These are phyloP conservation scores for Xylocopa sonorina DNA, from an alignment of 1,140 invertebrate species.

Conservation along the genomic window DNA sequence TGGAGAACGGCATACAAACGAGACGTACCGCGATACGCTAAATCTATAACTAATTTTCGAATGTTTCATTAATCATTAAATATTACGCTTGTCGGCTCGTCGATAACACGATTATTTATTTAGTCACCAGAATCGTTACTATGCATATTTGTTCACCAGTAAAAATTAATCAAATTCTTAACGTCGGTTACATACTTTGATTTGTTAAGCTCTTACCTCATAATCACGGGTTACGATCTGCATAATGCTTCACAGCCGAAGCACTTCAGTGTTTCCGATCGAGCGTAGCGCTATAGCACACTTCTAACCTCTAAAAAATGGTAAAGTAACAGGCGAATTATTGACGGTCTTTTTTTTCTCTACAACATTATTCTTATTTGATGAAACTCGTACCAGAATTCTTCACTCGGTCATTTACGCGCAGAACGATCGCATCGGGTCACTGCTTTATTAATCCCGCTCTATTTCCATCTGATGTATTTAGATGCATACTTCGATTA, in stretches of 20 bases:
- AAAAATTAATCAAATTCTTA: no score
- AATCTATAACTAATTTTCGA: background rate
- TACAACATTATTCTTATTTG: background rate
- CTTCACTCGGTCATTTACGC: background rate
- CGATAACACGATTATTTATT: no score
- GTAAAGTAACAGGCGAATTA: no score
- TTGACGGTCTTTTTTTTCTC: no score
- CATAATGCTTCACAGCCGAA: no score
- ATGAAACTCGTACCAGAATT: background rate
- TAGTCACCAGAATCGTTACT: no score
- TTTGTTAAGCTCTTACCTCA: no score
- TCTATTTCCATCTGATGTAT: constrained; percentile 15
- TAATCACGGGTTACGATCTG: background rate
- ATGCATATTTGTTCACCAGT: no score
- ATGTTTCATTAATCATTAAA: background rate
- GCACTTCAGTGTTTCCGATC: no score
- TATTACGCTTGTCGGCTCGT: background rate
- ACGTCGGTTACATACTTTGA: no score
- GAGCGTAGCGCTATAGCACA: no score
- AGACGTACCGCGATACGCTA: background rate
- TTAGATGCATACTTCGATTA: constrained; percentile 4
- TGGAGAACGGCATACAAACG: background rate
- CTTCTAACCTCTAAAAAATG: no score
- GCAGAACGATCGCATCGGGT: background rate
- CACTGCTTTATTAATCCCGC: constrained; percentile 26